A percentile compares a stretch with the other conserved stretches of the same genome.
phyloP scores from a whole-genome alignment of 2,888 invertebrate species.

The Trimorus sp. region DNA sequence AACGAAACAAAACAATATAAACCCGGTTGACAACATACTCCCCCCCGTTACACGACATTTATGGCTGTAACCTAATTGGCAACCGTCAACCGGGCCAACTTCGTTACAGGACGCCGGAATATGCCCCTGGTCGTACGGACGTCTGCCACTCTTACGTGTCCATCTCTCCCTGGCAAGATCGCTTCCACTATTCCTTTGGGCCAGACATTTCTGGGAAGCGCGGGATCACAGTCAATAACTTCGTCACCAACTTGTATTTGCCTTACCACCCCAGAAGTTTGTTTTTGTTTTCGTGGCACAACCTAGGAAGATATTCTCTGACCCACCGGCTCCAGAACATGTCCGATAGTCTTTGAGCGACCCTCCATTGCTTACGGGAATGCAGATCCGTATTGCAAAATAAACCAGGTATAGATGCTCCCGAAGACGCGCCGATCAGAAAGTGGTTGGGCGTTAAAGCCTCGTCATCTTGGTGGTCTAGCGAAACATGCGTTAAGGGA shows the following conservation, averaged over 20 bases:
- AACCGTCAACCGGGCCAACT: neutral
- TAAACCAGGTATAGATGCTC: neutral
- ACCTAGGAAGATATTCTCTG: constrained; percentile 71
- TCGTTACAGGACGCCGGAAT: neutral
- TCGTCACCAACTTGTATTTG: constrained; percentile 25
- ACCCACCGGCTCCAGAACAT: constrained; percentile 71
- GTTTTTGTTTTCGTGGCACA: constrained; percentile 61
- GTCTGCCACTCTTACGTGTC: constrained; percentile 17
- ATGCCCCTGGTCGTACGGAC: neutral
- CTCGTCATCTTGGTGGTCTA: constrained; percentile 68
- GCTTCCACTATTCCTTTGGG: constrained; percentile 16
- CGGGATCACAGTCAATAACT: constrained; percentile 20
- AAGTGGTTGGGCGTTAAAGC: constrained; percentile 74
- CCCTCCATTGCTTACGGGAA: constrained; percentile 25
- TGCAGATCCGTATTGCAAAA: neutral
- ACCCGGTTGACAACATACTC: constrained; percentile 1
- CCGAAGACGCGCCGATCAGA: neutral
- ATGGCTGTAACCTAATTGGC: neutral
- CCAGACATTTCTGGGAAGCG: constrained; percentile 39
- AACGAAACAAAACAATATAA: too few species aligned
- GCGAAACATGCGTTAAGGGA: constrained; percentile 70
- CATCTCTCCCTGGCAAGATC: constrained; percentile 12
- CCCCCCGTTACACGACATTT: neutral
- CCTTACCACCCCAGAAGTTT: neutral
- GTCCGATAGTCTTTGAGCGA: constrained; percentile 46